Percentiles rank a stretch among this genome's conserved stretches.
Conservation (phyloP, 2,113 vertebrate species). For the Ctenomys sociabilis region DNA sequence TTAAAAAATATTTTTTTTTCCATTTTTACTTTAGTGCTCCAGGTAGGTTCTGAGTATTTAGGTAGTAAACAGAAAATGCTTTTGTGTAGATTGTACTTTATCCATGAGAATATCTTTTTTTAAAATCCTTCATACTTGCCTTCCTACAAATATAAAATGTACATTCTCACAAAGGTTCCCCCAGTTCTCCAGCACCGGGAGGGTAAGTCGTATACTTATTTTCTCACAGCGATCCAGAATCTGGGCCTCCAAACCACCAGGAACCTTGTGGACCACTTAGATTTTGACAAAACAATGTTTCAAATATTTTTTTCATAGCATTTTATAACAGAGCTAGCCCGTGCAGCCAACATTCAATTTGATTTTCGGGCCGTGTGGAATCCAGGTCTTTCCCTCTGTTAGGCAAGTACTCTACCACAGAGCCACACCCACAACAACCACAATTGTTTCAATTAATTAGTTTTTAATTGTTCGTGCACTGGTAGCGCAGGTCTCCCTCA, state of each 20-base stretch:
- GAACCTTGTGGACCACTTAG: background rate
- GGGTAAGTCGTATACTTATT: rapidly evolving
- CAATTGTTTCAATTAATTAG: background rate
- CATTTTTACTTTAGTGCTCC: background rate
- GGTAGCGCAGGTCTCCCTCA: background rate
- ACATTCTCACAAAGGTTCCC: background rate
- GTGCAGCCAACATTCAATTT: background rate
- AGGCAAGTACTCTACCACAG: background rate
- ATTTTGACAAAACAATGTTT: background rate
- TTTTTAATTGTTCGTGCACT: background rate
- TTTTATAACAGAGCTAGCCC: background rate
- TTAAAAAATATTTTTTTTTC: too few relatives aligned
- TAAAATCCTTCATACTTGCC: background rate
- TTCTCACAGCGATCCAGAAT: background rate
- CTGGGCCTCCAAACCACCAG: too few relatives aligned
- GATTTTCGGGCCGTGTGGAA: background rate
- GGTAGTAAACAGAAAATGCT: background rate
- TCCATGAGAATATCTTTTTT: background rate
- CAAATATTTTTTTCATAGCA: background rate
- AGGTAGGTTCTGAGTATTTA: background rate
- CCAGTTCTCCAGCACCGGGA: background rate
- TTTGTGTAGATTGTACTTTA: background rate
- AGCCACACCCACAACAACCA: background rate
- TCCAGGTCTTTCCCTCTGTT: background rate
- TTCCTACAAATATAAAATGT: rapidly evolving